Base-by-base conservation (phyloP, 2,113 vertebrate genomes). In the Gymnarchus niloticus region DNA sequence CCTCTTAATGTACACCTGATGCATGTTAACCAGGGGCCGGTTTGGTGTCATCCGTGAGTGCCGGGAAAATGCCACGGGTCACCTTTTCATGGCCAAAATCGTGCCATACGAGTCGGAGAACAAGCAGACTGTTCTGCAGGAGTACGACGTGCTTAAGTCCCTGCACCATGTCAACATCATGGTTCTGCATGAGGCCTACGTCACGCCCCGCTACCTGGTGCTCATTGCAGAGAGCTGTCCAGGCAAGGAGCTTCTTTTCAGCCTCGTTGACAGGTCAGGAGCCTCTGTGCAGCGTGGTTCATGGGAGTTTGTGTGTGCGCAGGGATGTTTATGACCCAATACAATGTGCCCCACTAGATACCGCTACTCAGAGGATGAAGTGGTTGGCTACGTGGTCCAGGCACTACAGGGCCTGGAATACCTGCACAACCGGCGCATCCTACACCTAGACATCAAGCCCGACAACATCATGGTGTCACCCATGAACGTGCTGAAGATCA, bases 191-290 rank as follows among this genome's bases (percentile, higher is more conserved):
- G 98, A 99, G 88, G 98, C 98, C 0, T 99, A 99, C 84, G 97
- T 99, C 92, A 99, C 98, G 0, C 98, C 98, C 0, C 96, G 97
- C 41, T 99, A 99, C 92, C 95, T 99, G 1, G 98, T 99, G 86
- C 97, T 99, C 65, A 99, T 99, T 61, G 94, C 97, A 0, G 98
- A 99, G 92, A 96, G 95, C 92, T 99, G 98, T 1, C 90, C 95
- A 0, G 98, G 97, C 86, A 97, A 97, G 85, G 98, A 99, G 89
- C 94, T 99, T 61, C 97, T 99, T 89, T 96, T 97, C 91, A 97
- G 96, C 89, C 96, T 99, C 0, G 96, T 97, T 2, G 98, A 99
- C 93, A 97, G 97, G 98, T 99, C 87, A 89, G 3, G 3, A 6
- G 1, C 21, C 2, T 56, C 17, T 83, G 25, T 33, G 51, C 25